phyloP scores from a whole-genome alignment of 2,888 invertebrate species.

The Toxonevra muliebris region DNA sequence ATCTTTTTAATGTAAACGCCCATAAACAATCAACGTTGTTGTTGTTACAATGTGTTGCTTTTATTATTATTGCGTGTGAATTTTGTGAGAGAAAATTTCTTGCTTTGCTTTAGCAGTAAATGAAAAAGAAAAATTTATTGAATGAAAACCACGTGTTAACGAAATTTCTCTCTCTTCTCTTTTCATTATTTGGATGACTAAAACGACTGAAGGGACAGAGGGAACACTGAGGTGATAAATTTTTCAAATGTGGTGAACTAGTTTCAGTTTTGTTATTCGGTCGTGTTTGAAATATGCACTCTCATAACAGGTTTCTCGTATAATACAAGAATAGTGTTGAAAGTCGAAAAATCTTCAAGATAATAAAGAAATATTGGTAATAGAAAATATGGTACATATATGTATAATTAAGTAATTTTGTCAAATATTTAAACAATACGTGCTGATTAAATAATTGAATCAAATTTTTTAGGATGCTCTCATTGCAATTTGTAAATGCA shows the following conservation, averaged over 20 bases:
- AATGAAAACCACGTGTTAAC: slow-evolving; percentile 48
- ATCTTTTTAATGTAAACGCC: slow-evolving; percentile 45
- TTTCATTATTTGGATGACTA: neutral
- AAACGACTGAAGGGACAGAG: neutral
- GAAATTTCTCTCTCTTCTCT: neutral
- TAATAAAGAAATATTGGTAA: too few relatives aligned
- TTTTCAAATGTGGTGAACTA: slow-evolving; percentile 41
- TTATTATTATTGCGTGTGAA: slow-evolving; percentile 38
- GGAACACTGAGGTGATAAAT: slow-evolving; percentile 29
- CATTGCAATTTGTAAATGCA: too few relatives aligned
- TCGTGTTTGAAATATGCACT: slow-evolving; percentile 29
- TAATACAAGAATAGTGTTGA: slow-evolving; percentile 44
- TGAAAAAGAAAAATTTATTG: slow-evolving; percentile 13
- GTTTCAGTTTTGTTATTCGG: slow-evolving; percentile 34
- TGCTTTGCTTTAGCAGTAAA: too few relatives aligned
- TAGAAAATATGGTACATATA: too few relatives aligned
- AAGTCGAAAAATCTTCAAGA: slow-evolving; percentile 5
- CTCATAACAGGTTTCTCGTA: slow-evolving; percentile 57
- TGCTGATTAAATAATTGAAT: too few relatives aligned
- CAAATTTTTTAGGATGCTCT: too few relatives aligned
- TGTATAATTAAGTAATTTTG: too few relatives aligned
- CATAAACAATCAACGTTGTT: slow-evolving; percentile 55
- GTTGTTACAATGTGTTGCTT: slow-evolving; percentile 19
- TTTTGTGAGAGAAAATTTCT: neutral
- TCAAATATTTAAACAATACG: too few relatives aligned